A percentile compares a stretch with the other conserved stretches of the same genome.
Evolutionary conservation across 2,797 vertebrate genomes (phyloP).

Genomic region (Acrossocheilus fasciatus): DNA sequence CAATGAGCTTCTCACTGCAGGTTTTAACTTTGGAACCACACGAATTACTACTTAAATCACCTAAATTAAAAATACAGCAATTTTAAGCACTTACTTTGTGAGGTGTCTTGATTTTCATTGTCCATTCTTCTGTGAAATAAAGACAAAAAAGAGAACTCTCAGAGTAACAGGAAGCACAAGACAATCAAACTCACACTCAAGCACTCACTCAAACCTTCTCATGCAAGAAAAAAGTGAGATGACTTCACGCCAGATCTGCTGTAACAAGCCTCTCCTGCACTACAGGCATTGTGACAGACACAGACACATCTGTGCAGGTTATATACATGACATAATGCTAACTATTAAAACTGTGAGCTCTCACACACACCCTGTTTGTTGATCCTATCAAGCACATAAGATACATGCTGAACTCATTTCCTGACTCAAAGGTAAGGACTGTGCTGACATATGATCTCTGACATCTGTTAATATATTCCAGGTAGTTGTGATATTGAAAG

Average conservation of each 20-base stretch:
- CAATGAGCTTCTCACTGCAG: background rate
- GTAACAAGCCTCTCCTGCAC: conserved; percentile 43
- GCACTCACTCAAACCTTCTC: background rate
- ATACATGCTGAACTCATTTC: conserved; percentile 20
- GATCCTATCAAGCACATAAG: conserved; percentile 9
- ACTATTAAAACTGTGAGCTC: conserved; percentile 44
- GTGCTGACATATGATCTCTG: conserved; percentile 8
- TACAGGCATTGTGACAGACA: conserved; percentile 45
- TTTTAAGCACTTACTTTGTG: conserved; percentile 44
- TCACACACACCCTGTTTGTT: conserved; percentile 31
- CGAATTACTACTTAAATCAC: background rate
- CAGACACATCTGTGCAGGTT: conserved; percentile 54
- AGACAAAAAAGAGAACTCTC: background rate
- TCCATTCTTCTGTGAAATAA: conserved; percentile 52
- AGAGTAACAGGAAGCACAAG: background rate
- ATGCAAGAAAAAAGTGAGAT: conserved; percentile 46
- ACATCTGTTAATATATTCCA: background rate
- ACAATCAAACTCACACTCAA: conserved; percentile 7
- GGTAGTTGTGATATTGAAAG: background rate
- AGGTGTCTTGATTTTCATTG: conserved; percentile 45
- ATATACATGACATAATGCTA: conserved; percentile 51
- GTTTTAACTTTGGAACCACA: background rate
- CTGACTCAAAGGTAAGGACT: conserved; percentile 24
- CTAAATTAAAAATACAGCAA: background rate
- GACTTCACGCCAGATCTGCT: conserved; percentile 54